Conservation (phyloP, 2,113 vertebrate species). For the Sapayoa aenigma region DNA sequence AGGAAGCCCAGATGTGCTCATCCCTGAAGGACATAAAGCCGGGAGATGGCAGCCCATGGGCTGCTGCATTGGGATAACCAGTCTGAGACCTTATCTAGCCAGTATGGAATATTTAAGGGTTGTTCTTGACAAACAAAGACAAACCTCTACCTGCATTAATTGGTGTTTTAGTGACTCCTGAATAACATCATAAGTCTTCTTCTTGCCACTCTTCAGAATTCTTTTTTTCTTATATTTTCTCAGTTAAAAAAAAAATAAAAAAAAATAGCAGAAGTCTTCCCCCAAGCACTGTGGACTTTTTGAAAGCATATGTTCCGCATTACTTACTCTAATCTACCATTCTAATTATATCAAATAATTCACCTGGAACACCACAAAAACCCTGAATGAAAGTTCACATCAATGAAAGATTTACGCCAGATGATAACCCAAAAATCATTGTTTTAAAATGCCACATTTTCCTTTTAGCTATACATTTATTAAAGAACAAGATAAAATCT, state of each 20-base stretch:
- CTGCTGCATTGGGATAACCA: background rate
- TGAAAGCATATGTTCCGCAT: background rate
- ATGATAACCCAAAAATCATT: background rate
- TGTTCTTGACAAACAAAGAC: background rate
- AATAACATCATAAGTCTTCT: background rate
- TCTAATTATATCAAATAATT: conserved; percentile 54
- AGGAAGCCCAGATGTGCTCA: background rate
- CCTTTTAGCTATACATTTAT: conserved; percentile 16
- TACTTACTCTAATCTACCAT: conserved; percentile 1
- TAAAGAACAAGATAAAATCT: background rate
- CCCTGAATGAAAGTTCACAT: conserved; percentile 4
- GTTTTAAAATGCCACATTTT: conserved; percentile 19
- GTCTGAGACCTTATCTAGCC: background rate
- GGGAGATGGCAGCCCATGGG: background rate
- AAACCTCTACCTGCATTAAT: background rate
- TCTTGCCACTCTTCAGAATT: background rate
- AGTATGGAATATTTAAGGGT: background rate
- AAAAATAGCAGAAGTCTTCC: background rate
- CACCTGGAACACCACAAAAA: conserved; percentile 24
- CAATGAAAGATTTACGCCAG: background rate
- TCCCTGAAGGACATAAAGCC: background rate
- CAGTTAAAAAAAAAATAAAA: background rate
- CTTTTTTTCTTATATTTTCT: background rate
- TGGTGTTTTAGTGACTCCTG: background rate
- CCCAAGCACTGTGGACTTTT: background rate